These are phyloP conservation scores for Mus spretus DNA, from an alignment of 2,797 vertebrate genomes.

Conservation along the genomic window DNA sequence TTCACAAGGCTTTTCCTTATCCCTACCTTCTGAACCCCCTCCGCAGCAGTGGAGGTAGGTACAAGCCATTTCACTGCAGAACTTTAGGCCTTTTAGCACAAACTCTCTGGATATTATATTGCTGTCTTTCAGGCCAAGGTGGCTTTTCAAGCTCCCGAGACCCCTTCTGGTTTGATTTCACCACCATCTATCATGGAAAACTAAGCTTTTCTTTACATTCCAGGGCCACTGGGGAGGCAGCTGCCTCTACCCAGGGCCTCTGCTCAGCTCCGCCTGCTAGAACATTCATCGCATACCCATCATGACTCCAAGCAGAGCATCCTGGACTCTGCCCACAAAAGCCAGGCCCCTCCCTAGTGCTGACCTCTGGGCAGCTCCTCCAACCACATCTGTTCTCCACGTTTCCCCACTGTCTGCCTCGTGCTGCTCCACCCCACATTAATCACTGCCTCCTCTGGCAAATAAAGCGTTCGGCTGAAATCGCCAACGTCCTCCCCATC, in stretches of 20 bases:
- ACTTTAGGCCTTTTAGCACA: too few species aligned
- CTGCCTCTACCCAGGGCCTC: not conserved
- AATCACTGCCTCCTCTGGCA: not conserved
- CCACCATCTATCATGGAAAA: not conserved
- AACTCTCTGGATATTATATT: not conserved
- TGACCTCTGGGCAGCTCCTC: not conserved
- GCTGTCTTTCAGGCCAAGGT: not conserved
- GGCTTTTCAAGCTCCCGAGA: accelerated
- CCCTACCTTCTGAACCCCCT: too few species aligned
- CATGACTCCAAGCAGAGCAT: accelerated
- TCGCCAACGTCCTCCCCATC: not conserved
- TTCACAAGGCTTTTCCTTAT: accelerated
- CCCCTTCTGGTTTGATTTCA: not conserved
- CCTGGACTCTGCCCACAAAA: not conserved
- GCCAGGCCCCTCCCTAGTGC: not conserved
- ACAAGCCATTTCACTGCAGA: not conserved
- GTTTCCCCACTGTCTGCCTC: not conserved
- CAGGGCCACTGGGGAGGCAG: not conserved
- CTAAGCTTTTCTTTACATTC: not conserved
- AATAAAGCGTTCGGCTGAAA: not conserved
- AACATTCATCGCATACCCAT: accelerated
- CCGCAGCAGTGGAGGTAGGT: not conserved
- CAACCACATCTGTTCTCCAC: accelerated
- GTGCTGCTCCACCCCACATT: not conserved
- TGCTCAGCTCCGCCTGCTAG: not conserved